Evolutionary conservation across 2,888 invertebrate species (phyloP).

Genomic region (Drosophila incognita): DNA sequence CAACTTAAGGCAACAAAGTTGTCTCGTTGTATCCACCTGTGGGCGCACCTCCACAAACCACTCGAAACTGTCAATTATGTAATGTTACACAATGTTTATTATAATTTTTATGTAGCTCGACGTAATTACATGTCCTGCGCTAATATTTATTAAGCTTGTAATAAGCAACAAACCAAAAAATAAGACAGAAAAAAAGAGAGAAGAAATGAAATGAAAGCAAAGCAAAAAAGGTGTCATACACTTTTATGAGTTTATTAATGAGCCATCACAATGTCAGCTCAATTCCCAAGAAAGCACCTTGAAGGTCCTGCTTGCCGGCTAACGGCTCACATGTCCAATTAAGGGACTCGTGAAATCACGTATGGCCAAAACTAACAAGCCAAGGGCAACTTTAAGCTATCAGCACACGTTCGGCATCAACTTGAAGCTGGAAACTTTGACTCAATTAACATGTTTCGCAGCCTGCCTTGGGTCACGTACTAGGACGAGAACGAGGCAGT

Average conservation of each 20-base stretch:
- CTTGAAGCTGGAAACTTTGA: conserved; percentile 65
- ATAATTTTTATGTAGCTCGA: conserved; percentile 69
- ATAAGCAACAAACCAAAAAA: conserved; percentile 50
- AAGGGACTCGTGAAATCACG: conserved; percentile 62
- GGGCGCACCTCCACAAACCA: conserved; percentile 35
- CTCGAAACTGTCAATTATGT: conserved; percentile 78
- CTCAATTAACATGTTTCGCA: conserved; percentile 72
- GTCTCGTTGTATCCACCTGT: conserved; percentile 51
- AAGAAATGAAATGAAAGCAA: conserved; percentile 11
- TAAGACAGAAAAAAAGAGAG: background rate
- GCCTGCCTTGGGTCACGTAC: conserved; percentile 57
- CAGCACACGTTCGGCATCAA: conserved; percentile 68
- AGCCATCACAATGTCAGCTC: conserved; percentile 42
- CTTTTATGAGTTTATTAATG: conserved; percentile 76
- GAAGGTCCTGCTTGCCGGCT: conserved; percentile 13
- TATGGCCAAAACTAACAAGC: conserved; percentile 63
- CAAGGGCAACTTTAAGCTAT: conserved; percentile 64
- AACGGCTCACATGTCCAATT: conserved; percentile 69
- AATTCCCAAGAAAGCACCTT: conserved; percentile 36
- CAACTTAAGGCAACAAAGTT: conserved; percentile 66
- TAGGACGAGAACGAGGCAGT: background rate
- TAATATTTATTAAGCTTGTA: conserved; percentile 72
- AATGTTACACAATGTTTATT: conserved; percentile 78
- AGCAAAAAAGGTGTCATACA: conserved; percentile 53
- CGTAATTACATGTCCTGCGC: conserved; percentile 73